Conservation (phyloP, 2,888 invertebrate species). For the Tachystola acroxantha region DNA sequence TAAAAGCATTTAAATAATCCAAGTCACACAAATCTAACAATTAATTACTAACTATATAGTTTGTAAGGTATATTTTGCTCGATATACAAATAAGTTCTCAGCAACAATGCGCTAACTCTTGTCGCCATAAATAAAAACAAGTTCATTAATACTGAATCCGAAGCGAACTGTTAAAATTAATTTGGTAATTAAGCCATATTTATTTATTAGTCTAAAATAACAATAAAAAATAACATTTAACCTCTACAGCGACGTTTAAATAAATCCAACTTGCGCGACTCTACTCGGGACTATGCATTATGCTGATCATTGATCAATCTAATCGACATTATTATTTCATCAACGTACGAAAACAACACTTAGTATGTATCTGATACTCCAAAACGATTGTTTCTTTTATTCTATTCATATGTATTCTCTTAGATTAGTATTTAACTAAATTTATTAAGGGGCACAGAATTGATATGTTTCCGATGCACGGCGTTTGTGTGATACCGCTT, state of each 20-base stretch:
- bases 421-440: constrained; percentile 74
- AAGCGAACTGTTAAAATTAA: constrained; percentile 67
- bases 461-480: constrained; percentile 88
- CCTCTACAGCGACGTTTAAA: constrained; percentile 42
- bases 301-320: constrained; percentile 43
- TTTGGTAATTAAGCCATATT: constrained; percentile 74
- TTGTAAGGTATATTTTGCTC: constrained; percentile 74
- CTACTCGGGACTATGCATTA: constrained; percentile 60
- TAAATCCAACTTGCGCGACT: constrained; percentile 58
- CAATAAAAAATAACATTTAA: constrained; percentile 53
- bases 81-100: constrained; percentile 71
- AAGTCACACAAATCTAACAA: constrained; percentile 79
- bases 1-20: constrained; percentile 76
- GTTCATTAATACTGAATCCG: constrained; percentile 72
- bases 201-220: constrained; percentile 54
- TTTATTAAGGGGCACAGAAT: constrained; percentile 87
- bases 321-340: constrained; percentile 40
- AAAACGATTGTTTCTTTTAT: constrained; percentile 63
- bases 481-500: constrained; percentile 81
- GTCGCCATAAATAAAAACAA: constrained; percentile 55
- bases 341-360: constrained; percentile 70
- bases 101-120: constrained; percentile 53
- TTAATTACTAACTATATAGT: constrained; percentile 75
- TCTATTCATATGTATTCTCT: constrained; percentile 75
- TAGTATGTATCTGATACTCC: constrained; percentile 73